phyloP scores from a whole-genome alignment of 2,797 vertebrate genomes.

The Allochrocebus solatus region DNA sequence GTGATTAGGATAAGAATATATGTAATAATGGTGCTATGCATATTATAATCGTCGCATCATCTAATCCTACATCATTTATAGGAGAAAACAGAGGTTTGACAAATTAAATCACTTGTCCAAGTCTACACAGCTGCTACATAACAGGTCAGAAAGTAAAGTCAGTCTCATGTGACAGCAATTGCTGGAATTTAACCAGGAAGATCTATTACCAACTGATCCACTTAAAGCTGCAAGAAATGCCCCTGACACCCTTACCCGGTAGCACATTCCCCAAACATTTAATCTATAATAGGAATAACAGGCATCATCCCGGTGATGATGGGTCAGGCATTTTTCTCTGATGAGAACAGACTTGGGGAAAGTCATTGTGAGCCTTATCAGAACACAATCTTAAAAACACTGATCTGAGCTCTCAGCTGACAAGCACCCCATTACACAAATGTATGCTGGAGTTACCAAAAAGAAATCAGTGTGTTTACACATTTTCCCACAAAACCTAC shows the following conservation, averaged over 20 bases:
- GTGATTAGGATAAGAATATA: not conserved
- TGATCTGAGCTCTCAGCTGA: not conserved
- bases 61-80: not conserved
- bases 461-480: not conserved
- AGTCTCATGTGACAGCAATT: not conserved
- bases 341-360: not conserved
- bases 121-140: not conserved
- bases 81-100: not conserved
- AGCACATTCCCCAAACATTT: rapidly evolving
- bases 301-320: not conserved
- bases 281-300: not conserved
- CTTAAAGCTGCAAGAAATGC: not conserved
- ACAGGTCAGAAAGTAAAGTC: not conserved
- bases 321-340: not conserved
- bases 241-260: not conserved
- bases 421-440: not conserved
- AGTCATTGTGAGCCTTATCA: not conserved
- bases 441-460: not conserved
- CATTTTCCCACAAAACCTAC: not conserved
- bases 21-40: no score
- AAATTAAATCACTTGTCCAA: not conserved
- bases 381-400: not conserved
- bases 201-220: no score
- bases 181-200: not conserved
- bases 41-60: not conserved